phyloP scores from a whole-genome alignment of 2,797 vertebrate genomes.

The Fistularia commersonii region DNA sequence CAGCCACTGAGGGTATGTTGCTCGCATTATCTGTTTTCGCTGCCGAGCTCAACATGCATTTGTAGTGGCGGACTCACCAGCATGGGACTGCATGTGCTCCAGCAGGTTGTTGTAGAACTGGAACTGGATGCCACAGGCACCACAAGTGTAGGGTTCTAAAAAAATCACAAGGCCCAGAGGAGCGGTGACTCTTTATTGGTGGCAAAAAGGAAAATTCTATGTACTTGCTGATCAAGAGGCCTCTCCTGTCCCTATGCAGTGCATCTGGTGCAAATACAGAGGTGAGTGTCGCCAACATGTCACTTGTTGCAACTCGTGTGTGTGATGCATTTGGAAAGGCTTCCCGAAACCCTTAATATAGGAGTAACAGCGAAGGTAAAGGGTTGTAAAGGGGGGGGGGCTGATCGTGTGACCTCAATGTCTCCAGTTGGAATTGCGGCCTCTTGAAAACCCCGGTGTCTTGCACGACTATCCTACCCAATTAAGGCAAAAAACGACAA shows the following conservation, averaged over 20 bases:
- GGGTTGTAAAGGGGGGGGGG: too few relatives aligned
- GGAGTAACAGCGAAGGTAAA: not conserved
- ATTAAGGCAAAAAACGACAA: too few relatives aligned
- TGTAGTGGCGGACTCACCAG: conserved; percentile 82
- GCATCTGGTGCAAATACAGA: conserved; percentile 11
- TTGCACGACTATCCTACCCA: too few relatives aligned
- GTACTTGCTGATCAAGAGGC: conserved; percentile 21
- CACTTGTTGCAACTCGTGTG: conserved; percentile 3
- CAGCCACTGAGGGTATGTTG: conserved; percentile 38
- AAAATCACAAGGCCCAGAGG: conserved; percentile 76
- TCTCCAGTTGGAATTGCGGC: too few relatives aligned
- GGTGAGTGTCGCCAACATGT: not conserved
- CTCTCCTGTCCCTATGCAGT: conserved; percentile 14
- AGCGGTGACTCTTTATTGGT: conserved; percentile 56
- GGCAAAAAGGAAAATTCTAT: conserved; percentile 42
- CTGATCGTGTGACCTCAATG: too few relatives aligned
- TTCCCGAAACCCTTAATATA: conserved; percentile 8
- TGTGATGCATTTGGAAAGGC: not conserved
- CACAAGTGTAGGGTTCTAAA: conserved; percentile 97
- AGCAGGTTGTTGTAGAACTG: conserved; percentile 99
- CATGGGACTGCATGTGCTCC: conserved; percentile 99
- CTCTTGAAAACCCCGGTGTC: too few relatives aligned
- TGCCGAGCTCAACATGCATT: conserved; percentile 46
- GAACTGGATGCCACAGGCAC: conserved; percentile 99
- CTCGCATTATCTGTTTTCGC: conserved; percentile 21